Evolutionary conservation across 2,888 invertebrate genomes (phyloP).

Genomic region (Theodoxus fluviatilis): DNA sequence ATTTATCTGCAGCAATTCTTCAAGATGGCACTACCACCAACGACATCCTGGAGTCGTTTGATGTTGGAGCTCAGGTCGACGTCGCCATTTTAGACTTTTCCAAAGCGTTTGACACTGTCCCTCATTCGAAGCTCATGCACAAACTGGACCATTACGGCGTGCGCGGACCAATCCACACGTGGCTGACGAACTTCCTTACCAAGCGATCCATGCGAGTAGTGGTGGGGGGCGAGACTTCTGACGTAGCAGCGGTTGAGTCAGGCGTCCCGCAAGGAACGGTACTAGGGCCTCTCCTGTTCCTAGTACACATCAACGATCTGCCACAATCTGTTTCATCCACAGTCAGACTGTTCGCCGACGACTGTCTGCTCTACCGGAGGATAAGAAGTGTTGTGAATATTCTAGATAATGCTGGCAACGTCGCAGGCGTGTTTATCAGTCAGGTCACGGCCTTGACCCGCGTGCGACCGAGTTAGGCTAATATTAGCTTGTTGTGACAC

Average conservation of each 20-base stretch:
- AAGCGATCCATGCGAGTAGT: background rate
- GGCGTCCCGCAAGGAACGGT: constrained; percentile 18
- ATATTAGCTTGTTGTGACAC: too few species aligned
- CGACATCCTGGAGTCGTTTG: background rate
- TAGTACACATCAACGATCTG: constrained; percentile 12
- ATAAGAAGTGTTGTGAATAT: too few species aligned
- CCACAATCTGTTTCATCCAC: constrained; percentile 1
- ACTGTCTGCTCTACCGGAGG: constrained; percentile 14
- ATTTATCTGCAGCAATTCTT: too few species aligned
- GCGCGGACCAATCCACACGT: background rate
- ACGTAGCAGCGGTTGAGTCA: background rate
- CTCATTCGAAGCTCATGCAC: background rate
- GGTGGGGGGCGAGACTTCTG: background rate
- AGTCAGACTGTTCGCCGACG: constrained; percentile 14
- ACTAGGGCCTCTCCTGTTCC: constrained; percentile 24
- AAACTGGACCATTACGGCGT: background rate
- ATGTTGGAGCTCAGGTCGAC: background rate
- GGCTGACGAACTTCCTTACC: constrained; percentile 5
- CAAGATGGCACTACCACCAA: background rate
- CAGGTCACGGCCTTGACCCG: too few species aligned
- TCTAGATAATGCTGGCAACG: too few species aligned
- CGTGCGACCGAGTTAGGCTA: too few species aligned
- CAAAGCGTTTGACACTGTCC: constrained; percentile 11
- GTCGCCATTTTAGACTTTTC: background rate
- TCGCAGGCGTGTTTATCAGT: too few species aligned